A percentile compares a stretch with the other conserved stretches of the same genome.
These are phyloP conservation scores for Chondrilla cf. caribensis DNA, from an alignment of 37 sponge, comb jelly and placozoan genomes.

Conservation along the genomic window DNA sequence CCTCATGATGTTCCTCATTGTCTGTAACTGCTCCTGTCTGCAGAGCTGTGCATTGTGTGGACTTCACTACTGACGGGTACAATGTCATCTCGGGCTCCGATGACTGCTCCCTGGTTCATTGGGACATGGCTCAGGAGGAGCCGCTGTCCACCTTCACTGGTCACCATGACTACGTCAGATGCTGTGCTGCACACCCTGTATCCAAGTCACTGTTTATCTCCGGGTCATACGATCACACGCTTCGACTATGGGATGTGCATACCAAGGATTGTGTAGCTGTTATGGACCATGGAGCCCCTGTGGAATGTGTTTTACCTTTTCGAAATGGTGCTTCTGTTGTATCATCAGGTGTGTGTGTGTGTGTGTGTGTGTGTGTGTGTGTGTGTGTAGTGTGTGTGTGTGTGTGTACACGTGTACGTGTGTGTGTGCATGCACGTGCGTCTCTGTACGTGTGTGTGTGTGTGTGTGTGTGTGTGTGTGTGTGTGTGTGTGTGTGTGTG, in stretches of 20 bases:
- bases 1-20: too few relatives aligned
- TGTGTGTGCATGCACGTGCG: too few relatives aligned
- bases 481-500: too few relatives aligned
- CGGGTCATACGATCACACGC: conserved; percentile 94
- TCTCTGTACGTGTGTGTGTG: too few relatives aligned
- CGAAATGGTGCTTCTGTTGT: conserved; percentile 79
- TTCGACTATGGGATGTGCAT: conserved; percentile 89
- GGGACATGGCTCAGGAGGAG: conserved; percentile 85
- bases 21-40: too few relatives aligned
- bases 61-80: conserved; percentile 69
- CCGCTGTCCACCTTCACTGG: conserved; percentile 40
- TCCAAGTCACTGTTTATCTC: conserved; percentile 45
- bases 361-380: too few relatives aligned
- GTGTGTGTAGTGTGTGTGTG: too few relatives aligned
- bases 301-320: conserved; percentile 82
- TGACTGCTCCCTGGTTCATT: conserved; percentile 72
- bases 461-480: too few relatives aligned
- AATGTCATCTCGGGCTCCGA: conserved; percentile 80
- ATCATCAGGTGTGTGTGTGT: conserved; percentile 58
- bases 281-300: conserved; percentile 88
- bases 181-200: conserved; percentile 32
- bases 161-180: conserved; percentile 80
- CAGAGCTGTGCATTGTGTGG: conserved; percentile 65
- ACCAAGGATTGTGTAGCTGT: conserved; percentile 27
- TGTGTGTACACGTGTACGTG: too few relatives aligned